Evolutionary conservation across 2,113 vertebrate species (phyloP).

Genomic region (Lanius collurio): DNA sequence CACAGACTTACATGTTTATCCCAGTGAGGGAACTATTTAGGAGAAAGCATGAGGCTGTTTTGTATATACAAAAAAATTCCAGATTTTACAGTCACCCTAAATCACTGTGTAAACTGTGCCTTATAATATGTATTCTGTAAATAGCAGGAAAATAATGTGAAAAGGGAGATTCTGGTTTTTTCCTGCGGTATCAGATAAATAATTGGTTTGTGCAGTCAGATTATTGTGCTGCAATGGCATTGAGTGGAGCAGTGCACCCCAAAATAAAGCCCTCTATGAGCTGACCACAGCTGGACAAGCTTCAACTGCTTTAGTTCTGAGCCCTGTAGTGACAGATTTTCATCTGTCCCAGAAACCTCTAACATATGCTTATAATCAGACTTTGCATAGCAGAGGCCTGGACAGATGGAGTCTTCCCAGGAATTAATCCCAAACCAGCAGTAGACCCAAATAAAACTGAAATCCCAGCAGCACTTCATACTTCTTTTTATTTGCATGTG

Average conservation of each 20-base stretch:
- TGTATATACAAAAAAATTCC: neutral
- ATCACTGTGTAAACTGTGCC: neutral
- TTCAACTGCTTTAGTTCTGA: neutral
- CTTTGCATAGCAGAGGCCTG: neutral
- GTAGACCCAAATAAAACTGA: conserved; percentile 22
- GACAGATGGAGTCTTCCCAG: conserved; percentile 36
- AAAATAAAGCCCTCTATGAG: neutral
- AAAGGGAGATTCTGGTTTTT: neutral
- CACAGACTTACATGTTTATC: neutral
- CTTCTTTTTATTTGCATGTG: neutral
- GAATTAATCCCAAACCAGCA: conserved; percentile 40
- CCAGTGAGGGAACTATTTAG: neutral
- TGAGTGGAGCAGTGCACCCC: neutral
- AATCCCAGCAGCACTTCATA: neutral
- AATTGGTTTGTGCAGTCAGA: neutral
- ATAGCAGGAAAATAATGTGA: neutral
- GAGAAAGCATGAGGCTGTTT: neutral
- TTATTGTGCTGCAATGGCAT: neutral
- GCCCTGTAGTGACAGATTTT: conserved; percentile 6
- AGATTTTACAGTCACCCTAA: neutral
- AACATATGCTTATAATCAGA: conserved; percentile 49
- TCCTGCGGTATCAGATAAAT: neutral
- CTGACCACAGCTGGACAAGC: conserved; percentile 7
- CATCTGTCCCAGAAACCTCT: conserved; percentile 23
- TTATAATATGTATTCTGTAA: neutral